A percentile compares a stretch with the other conserved stretches of the same genome.
Conservation (phyloP, 2,888 invertebrate species). For the Protodeltote pygarga region DNA sequence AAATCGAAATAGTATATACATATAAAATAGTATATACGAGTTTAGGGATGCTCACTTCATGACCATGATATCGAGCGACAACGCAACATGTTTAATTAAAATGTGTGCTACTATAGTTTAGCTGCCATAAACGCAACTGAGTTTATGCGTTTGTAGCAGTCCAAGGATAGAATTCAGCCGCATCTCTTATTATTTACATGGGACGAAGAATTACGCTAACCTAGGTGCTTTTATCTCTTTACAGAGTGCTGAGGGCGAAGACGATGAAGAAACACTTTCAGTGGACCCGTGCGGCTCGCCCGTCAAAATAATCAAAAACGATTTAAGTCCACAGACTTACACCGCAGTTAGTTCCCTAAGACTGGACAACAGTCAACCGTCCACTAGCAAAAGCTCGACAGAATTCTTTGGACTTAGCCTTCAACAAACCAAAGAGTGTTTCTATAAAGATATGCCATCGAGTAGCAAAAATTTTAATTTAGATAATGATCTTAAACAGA, state of each 20-base stretch:
- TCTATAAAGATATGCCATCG: conserved; percentile 77
- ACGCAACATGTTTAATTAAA: too few species aligned
- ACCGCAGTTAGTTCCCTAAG: conserved; percentile 41
- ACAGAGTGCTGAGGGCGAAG: conserved; percentile 85
- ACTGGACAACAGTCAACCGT: conserved; percentile 56
- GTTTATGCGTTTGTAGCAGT: too few species aligned
- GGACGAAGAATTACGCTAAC: too few species aligned
- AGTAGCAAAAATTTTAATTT: conserved; percentile 79
- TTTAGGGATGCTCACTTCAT: too few species aligned
- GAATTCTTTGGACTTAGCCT: conserved; percentile 73
- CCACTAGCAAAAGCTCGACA: conserved; percentile 59
- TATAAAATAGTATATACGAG: too few species aligned
- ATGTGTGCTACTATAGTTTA: too few species aligned
- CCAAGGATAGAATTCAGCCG: too few species aligned
- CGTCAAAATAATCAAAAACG: conserved; percentile 71
- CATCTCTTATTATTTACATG: not conserved
- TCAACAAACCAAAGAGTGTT: conserved; percentile 74
- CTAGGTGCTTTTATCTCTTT: conserved; percentile 3
- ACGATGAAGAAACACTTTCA: conserved; percentile 87
- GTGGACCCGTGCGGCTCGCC: conserved; percentile 80
- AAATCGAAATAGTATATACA: too few species aligned
- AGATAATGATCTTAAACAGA: conserved; percentile 66
- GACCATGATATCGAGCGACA: too few species aligned
- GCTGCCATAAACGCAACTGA: too few species aligned
- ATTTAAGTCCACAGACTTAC: conserved; percentile 65